phyloP scores from a whole-genome alignment of 2,888 invertebrate species.

The Volucella inanis region DNA sequence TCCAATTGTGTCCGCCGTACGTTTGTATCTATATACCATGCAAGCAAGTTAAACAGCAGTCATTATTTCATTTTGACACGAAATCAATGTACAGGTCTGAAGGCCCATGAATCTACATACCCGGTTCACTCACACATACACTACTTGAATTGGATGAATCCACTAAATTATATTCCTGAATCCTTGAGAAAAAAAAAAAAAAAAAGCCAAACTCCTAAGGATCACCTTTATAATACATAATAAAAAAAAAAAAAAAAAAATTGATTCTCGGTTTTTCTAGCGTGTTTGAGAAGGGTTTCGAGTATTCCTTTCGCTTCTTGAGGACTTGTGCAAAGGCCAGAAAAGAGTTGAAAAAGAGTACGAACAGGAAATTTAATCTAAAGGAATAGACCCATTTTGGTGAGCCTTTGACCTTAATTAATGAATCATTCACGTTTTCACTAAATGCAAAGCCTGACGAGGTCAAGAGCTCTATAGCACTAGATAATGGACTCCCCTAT shows the following conservation, averaged over 20 bases:
- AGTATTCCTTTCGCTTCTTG: conserved; percentile 12
- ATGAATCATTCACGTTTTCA: conserved; percentile 27
- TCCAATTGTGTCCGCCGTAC: conserved; percentile 14
- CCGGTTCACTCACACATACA: conserved; percentile 3
- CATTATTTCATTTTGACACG: conserved; percentile 57
- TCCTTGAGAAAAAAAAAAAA: conserved; percentile 44
- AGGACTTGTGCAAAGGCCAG: conserved; percentile 4
- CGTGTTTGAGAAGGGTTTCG: conserved; percentile 13
- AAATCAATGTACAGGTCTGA: conserved; percentile 42
- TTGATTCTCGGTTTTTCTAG: conserved; percentile 26
- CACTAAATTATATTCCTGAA: conserved; percentile 46
- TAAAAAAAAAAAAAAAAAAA: not conserved
- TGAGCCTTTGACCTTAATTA: conserved; percentile 48
- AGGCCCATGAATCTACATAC: conserved; percentile 4
- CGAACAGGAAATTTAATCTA: not conserved
- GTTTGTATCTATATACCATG: conserved; percentile 4
- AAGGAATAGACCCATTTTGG: conserved; percentile 13
- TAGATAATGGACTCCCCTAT: not conserved
- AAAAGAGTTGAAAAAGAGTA: not conserved
- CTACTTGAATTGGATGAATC: conserved; percentile 10
- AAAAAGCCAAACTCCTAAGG: not conserved
- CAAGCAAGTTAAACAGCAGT: conserved; percentile 40
- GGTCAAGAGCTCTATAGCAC: conserved; percentile 32
- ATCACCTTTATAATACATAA: conserved; percentile 18
- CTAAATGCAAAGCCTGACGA: conserved; percentile 13